Base-by-base conservation (phyloP, 2,797 vertebrate species). In the Hemibagrus guttatus region DNA sequence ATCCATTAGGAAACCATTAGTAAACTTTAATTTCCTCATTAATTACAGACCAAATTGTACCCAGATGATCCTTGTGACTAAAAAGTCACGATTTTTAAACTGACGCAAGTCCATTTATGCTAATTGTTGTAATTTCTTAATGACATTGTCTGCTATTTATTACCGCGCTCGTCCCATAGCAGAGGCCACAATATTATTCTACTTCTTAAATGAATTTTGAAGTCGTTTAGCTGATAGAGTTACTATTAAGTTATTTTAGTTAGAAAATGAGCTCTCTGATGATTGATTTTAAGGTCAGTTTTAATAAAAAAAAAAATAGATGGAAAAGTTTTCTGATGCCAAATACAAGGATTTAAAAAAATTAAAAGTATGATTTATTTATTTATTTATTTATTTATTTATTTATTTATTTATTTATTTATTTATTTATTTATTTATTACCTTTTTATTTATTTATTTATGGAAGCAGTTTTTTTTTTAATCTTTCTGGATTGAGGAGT, bases 11-110 rank as follows among this genome's bases (percentile, higher is more conserved):
- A 69, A 35, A 6, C 76, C 76, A 81, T 81, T 81, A 63, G 79
- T 81, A 81, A 81, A 42, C 9, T 82, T 31, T 66, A 54, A 82
- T 82, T 82, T 68, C 81, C 63, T 68, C 81, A 81, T 81, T 46
- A 81, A 64, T 81, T 81, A 81, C 59, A 46, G 26, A 64, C 39
- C 1, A 31, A 52, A 82, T 82, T 31, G 46, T 54, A 82, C 81
- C 81, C 81, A 52, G 46, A 68, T 82, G 81, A 82, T 52, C 19
- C 42, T 52, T 54, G 31, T 35, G 63, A 52, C 61, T 82, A 31
- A 66, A 82, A 66, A 52, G 46, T 31, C 63, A 52, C 3, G 81
- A 54, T 23, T 54, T 39, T 68, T 52, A 68, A 68, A 68, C 59
- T 81, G 79, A 81, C 6, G 56, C 58, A 28, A 66, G 28, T 82